Evolutionary conservation across 1,140 invertebrate genomes (phyloP).

Genomic region (Acromyrmex echinatior): DNA sequence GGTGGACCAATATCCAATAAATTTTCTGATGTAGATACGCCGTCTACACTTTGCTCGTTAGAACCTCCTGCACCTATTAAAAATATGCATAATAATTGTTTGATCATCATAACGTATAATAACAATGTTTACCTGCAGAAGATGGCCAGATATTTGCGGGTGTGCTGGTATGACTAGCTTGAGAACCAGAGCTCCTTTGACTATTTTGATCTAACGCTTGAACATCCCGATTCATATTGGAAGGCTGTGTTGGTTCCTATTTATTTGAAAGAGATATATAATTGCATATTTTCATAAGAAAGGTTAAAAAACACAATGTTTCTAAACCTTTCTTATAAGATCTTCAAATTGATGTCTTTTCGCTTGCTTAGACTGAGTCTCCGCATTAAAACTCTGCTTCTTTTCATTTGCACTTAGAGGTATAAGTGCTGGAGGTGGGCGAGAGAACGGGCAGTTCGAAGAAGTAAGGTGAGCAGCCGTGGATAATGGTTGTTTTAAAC

Average conservation of each 20-base stretch:
- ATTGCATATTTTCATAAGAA: background rate
- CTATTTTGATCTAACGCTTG: conserved; percentile 75
- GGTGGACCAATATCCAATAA: conserved; percentile 80
- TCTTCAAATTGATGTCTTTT: conserved; percentile 83
- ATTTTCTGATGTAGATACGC: conserved; percentile 78
- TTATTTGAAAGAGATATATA: conserved; percentile 41
- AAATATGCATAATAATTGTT: background rate
- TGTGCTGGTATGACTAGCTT: conserved; percentile 79
- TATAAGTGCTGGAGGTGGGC: conserved; percentile 70
- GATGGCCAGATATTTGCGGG: conserved; percentile 81
- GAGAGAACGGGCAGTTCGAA: conserved; percentile 66
- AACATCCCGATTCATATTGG: conserved; percentile 80
- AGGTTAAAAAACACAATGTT: background rate
- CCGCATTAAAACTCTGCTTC: conserved; percentile 77
- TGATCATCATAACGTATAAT: background rate
- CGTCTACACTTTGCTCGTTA: conserved; percentile 78
- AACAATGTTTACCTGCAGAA: conserved; percentile 71
- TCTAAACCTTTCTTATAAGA: conserved; percentile 81
- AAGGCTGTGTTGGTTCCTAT: conserved; percentile 79
- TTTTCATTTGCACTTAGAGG: conserved; percentile 70
- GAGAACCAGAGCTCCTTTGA: conserved; percentile 79
- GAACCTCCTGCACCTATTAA: conserved; percentile 66
- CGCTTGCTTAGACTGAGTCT: conserved; percentile 73
- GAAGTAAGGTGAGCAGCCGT: conserved; percentile 60
- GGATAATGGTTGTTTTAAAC: conserved; percentile 79